A percentile compares a stretch with the other conserved stretches of the same genome.
These are phyloP conservation scores for Parapristionchus giblindavisi DNA, from an alignment of 2,888 invertebrate species.

Conservation along the genomic window DNA sequence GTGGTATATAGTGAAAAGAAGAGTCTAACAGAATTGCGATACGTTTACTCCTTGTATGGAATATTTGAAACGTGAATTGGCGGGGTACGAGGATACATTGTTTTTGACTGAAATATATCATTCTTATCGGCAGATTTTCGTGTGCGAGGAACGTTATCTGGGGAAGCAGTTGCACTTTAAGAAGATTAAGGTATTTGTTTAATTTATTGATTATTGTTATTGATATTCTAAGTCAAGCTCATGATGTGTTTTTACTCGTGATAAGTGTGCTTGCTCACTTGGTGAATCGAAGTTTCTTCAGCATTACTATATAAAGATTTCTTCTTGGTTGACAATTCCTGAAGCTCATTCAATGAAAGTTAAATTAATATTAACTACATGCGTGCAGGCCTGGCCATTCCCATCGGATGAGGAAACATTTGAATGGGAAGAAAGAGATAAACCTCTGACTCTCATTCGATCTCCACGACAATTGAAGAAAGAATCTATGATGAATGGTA, in stretches of 20 bases:
- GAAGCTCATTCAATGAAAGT: background rate
- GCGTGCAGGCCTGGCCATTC: constrained; percentile 60
- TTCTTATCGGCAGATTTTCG: constrained; percentile 82
- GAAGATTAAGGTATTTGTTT: constrained; percentile 79
- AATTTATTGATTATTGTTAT: constrained; percentile 4
- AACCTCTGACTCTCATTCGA: constrained; percentile 74
- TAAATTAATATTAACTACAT: background rate
- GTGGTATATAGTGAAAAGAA: too few species aligned
- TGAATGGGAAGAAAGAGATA: constrained; percentile 78
- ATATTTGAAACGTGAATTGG: too few species aligned
- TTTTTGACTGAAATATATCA: background rate
- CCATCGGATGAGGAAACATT: constrained; percentile 73
- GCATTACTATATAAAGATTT: background rate
- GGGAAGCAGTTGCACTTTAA: constrained; percentile 87
- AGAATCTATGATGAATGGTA: background rate
- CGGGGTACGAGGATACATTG: too few species aligned
- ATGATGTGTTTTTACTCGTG: background rate
- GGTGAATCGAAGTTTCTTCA: background rate
- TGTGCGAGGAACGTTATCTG: constrained; percentile 94
- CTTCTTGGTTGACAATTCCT: background rate
- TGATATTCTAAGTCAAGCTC: background rate
- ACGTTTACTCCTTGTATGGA: too few species aligned
- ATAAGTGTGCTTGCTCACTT: too few species aligned
- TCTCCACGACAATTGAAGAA: constrained; percentile 1
- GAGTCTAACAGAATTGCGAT: too few species aligned